These are phyloP conservation scores for Arion vulgaris DNA, from an alignment of 1,140 invertebrate genomes.

Conservation along the genomic window DNA sequence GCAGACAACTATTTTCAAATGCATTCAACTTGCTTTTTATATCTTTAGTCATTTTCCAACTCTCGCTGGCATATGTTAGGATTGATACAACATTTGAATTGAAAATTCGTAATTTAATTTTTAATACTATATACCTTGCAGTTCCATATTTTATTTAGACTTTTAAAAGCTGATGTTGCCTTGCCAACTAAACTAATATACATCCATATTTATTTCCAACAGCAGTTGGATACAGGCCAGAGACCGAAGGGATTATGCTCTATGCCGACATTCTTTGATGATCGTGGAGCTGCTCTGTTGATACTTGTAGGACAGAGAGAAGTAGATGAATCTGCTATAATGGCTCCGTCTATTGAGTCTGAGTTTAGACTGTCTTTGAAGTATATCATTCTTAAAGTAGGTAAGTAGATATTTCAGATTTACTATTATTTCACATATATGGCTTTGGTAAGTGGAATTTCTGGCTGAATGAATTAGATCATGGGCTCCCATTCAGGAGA, in stretches of 20 bases:
- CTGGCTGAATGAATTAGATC: too few relatives aligned
- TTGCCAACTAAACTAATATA: too few relatives aligned
- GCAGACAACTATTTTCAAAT: too few relatives aligned
- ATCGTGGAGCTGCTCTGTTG: slow-evolving; percentile 50
- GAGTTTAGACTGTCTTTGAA: slow-evolving; percentile 53
- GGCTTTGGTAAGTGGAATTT: not conserved
- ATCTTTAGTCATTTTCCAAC: too few relatives aligned
- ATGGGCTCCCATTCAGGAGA: too few relatives aligned
- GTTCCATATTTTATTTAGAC: too few relatives aligned
- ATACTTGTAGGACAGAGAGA: slow-evolving; percentile 53
- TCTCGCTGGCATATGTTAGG: too few relatives aligned
- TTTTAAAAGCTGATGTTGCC: too few relatives aligned
- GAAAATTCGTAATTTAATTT: too few relatives aligned
- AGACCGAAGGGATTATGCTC: slow-evolving; percentile 61
- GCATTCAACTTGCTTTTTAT: too few relatives aligned
- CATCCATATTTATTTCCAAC: not conserved
- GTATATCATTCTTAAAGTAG: slow-evolving; percentile 54
- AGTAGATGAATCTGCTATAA: slow-evolving; percentile 50
- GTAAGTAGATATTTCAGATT: slow-evolving; percentile 36
- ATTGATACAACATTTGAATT: too few relatives aligned
- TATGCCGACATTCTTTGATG: slow-evolving; percentile 38
- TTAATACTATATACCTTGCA: too few relatives aligned
- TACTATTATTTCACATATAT: not conserved
- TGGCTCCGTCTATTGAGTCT: slow-evolving; percentile 44
- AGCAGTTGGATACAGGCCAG: slow-evolving; percentile 59